Percentiles rank a stretch among this genome's conserved stretches.
phyloP scores from a whole-genome alignment of 2,113 vertebrate genomes.

The Dendropsophus ebraccatus region DNA sequence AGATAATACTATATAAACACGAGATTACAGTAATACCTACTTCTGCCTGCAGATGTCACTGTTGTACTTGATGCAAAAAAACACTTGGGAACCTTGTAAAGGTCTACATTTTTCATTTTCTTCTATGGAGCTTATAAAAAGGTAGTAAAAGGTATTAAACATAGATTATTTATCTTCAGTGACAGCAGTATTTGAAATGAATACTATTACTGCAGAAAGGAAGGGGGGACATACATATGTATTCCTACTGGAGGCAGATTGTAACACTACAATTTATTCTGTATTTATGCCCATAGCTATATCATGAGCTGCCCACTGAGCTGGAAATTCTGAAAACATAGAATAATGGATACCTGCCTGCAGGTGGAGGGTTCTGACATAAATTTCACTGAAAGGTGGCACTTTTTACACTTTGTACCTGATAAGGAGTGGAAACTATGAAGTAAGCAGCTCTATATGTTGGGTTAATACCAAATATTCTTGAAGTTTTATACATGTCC shows the following conservation, averaged over 20 bases:
- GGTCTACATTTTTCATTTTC: background rate
- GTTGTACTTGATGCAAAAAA: background rate
- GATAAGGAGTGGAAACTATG: background rate
- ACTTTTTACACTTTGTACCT: background rate
- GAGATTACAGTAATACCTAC: background rate
- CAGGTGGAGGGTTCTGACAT: background rate
- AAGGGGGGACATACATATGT: background rate
- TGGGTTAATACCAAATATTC: background rate
- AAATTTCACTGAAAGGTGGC: background rate
- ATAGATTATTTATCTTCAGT: conserved; percentile 3
- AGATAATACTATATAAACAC: background rate
- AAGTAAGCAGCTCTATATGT: background rate
- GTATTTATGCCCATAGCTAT: background rate
- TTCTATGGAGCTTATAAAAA: background rate
- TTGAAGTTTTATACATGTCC: too few relatives aligned
- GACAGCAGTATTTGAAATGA: background rate
- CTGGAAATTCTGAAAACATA: background rate
- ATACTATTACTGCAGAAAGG: background rate
- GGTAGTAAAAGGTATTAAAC: background rate
- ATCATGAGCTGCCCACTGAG: background rate
- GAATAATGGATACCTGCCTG: background rate
- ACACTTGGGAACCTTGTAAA: background rate
- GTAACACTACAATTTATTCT: background rate
- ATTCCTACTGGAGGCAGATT: background rate
- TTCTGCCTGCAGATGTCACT: conserved; percentile 3